A percentile compares a stretch with the other conserved stretches of the same genome.
phyloP scores from a whole-genome alignment of 2,888 invertebrate genomes.

The Deroplatys truncata region DNA sequence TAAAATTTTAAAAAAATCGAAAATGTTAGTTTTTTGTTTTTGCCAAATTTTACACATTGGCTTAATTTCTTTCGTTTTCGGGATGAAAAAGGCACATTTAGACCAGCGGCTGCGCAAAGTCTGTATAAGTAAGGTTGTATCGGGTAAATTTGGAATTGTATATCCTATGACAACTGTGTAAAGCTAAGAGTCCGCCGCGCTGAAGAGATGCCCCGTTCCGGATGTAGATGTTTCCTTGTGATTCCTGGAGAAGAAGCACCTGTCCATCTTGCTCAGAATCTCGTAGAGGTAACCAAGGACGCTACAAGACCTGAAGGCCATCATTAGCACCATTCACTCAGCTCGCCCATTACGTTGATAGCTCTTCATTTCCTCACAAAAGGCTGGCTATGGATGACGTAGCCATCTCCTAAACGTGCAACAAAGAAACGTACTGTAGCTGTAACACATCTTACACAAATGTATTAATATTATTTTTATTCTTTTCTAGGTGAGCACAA shows the following conservation, averaged over 20 bases:
- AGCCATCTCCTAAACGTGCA: no score
- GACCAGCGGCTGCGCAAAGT: no score
- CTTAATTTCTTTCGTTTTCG: no score
- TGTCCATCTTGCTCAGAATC: background rate
- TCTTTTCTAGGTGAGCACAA: background rate
- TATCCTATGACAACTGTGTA: background rate
- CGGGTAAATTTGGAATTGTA: no score
- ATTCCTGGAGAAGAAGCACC: background rate
- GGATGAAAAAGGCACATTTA: no score
- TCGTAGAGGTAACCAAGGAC: background rate
- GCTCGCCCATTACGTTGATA: background rate
- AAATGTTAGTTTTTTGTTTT: no score
- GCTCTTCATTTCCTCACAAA: background rate
- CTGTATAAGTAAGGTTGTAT: no score
- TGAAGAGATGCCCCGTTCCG: background rate
- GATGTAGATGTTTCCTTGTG: background rate
- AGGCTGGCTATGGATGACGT: background rate
- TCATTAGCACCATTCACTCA: background rate
- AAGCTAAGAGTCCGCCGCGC: background rate
- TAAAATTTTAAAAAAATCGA: no score
- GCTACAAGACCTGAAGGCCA: background rate
- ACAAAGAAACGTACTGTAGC: no score
- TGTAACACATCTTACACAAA: no score
- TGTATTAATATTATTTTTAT: background rate
- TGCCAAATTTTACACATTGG: no score